Evolutionary conservation across 2,113 vertebrate genomes (phyloP), one percentile per base, ranked within the genome.

Genomic region (Pseudonaja textilis): DNA sequence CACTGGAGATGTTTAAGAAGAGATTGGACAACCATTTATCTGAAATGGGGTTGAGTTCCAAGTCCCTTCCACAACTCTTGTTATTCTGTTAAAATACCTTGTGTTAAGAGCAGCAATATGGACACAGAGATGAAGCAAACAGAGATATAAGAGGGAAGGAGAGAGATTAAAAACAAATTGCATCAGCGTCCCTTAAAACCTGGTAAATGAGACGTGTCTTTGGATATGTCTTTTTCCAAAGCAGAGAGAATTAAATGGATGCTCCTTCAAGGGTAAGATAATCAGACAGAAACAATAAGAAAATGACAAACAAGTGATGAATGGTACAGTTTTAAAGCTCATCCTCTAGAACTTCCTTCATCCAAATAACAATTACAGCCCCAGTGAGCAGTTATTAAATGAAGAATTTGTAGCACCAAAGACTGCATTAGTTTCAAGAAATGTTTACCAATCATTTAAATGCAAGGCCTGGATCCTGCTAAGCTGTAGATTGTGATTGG

Each of bases 271-370:
- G 59, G 61, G 90, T 93, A 96, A 95, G 93, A 91, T 94, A 94
- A 89, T 39, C 89, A 91, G 91, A 88, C 7, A 86, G 91, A 91
- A 94, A 89, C 52, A 86, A 0, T 1, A 25, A 42, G 34, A 74
- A 45, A 23, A 23, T 16, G 61, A 81, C 91, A 90, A 87, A 39
- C 69, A 25, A 45, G 26, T 91, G 29, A 93, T 87, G 55, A 87
- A 91, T 81, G 4, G 88, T 61, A 22, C 0, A 93, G 64, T 89
- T 92, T 93, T 69, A 93, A 89, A 64, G 56, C 89, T 96, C 93
- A 93, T 95, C 95, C 93, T 92, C 57, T 81, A 89, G 93, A 95
- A 93, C 54, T 81, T 92, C 93, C 89, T 1, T 4, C 20, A 74
- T 92, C 61, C 61, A 93, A 64, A 92, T 91, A 92, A 54, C 95